Base-by-base conservation (phyloP, 2,797 vertebrate genomes). In the Acanthurus tractus region DNA sequence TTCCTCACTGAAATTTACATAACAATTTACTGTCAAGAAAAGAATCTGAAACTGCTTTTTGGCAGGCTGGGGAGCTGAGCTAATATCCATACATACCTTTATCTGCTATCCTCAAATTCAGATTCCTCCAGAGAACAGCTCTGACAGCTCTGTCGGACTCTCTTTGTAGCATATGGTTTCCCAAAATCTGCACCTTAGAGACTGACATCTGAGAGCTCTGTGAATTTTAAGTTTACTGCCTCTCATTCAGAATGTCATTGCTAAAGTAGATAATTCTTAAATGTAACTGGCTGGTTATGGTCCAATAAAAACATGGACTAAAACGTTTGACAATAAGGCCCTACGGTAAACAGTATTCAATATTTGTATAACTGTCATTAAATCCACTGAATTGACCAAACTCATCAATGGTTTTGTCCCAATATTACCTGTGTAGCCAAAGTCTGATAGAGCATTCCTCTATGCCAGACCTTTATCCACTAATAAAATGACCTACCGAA, bases 51-150 rank as follows among this genome's bases (percentile, higher is more conserved):
- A 80, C 42, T 38, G 70, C 69, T 57, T 50, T 78, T 77, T 85
- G 67, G 62, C 74, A 85, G 44, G 10, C 45, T 76, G 67, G 8
- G 65, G 48, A 65, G 59, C 42, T 70, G 66, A 74, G 25, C 70
- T 84, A 77, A 88, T 48, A 53, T 46, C 38, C 38, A 40, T 40
- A 29, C 25, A 76, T 74, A 29, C 54, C 74, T 83, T 80, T 66
- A 78, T 78, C 68, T 78, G 64, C 62, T 71, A 62, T 82, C 66
- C 81, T 76, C 74, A 84, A 74, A 86, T 78, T 75, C 74, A 53
- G 46, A 73, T 83, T 38, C 17, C 80, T 82, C 63, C 7, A 22
- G 68, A 74, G 70, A 76, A 78, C 15, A 49, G 58, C 63, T 81
- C 49, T 78, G 72, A 77, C 55, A 23, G 25, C 25, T 29, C 25